Percentiles rank a stretch among this genome's conserved stretches.
Conservation (phyloP, 2,888 invertebrate genomes). For the Neria commutata region DNA sequence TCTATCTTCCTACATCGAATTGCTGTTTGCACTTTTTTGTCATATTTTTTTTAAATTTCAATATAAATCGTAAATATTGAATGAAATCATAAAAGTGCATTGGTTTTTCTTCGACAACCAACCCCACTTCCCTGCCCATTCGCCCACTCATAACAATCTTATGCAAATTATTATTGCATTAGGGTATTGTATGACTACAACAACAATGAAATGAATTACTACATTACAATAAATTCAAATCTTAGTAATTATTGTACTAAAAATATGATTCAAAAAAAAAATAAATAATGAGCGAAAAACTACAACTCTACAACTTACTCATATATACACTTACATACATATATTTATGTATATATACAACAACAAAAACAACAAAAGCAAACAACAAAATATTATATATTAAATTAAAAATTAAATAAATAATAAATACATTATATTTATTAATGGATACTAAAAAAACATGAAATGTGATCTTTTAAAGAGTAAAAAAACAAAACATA, state of each 20-base stretch:
- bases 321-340: constrained; percentile 37
- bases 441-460: constrained; percentile 52
- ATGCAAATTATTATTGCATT: constrained; percentile 36
- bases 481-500: constrained; percentile 37
- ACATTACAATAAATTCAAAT: constrained; percentile 25
- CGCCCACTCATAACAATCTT: constrained; percentile 20
- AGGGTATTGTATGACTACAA: constrained; percentile 31
- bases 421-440: constrained; percentile 40
- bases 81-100: constrained; percentile 12
- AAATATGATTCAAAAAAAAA: too few species aligned
- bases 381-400: constrained; percentile 14
- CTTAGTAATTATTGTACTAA: constrained; percentile 42
- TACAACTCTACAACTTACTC: constrained; percentile 27
- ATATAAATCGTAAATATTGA: constrained; percentile 10
- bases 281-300: constrained; percentile 28
- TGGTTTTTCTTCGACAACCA: too few species aligned
- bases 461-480: constrained; percentile 61
- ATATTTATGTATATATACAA: constrained; percentile 49
- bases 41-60: constrained; percentile 13
- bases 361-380: constrained; percentile 17
- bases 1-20: too few species aligned
- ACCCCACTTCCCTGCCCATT: too few species aligned
- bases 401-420: too few species aligned
- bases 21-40: too few species aligned
- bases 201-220: constrained; percentile 35